Evolutionary conservation across 64 coral and sea anemone species (phyloP).

Genomic region (Catalaphyllia jardinei): DNA sequence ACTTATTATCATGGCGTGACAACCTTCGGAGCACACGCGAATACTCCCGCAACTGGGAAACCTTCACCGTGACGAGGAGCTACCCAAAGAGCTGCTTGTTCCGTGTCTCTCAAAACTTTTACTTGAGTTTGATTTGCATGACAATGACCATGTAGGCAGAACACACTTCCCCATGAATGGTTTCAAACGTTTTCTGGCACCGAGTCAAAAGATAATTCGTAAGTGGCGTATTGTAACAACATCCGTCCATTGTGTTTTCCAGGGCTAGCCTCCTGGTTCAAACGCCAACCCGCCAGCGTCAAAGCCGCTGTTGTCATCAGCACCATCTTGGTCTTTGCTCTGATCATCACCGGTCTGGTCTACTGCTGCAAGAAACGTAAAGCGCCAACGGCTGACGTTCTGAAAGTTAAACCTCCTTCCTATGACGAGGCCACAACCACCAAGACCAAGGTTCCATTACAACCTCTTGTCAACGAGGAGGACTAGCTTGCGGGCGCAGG

Average conservation of each 20-base stretch:
- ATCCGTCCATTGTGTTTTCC: not conserved
- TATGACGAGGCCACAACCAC: constrained; percentile 3
- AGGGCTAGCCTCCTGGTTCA: constrained; percentile 15
- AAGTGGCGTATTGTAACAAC: not conserved
- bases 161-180: no score
- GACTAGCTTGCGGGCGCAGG: not conserved
- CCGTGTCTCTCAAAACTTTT: no score
- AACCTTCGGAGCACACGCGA: no score
- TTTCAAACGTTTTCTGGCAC: no score
- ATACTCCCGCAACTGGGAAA: no score
- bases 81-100: no score
- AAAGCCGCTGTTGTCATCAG: constrained; percentile 23
- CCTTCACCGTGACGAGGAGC: no score
- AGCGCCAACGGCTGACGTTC: not conserved
- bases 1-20: no score
- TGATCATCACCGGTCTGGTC: not conserved
- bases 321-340: not conserved
- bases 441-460: constrained; percentile 23
- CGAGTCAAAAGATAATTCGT: not conserved
- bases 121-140: no score
- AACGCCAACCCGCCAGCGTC: constrained; percentile 8
- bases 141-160: no score
- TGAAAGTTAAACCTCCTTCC: constrained; percentile 2
- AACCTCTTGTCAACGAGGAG: constrained; percentile 42
- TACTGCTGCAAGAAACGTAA: constrained; percentile 42